Evolutionary conservation across 2,113 vertebrate genomes (phyloP).

Genomic region (Chiloscyllium plagiosum): DNA sequence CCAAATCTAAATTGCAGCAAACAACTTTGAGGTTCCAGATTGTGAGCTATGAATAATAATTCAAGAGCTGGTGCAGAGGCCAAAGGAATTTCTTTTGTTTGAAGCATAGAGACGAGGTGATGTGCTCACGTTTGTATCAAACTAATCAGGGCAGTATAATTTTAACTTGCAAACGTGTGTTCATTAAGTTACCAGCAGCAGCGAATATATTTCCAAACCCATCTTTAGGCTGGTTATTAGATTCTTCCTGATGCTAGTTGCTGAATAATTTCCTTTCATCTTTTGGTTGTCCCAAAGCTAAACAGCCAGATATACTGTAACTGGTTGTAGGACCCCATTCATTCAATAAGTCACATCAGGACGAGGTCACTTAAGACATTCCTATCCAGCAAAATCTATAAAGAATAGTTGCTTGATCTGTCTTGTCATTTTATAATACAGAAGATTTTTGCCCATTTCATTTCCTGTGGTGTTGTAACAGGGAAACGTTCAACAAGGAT

Average conservation of each 20-base stretch:
- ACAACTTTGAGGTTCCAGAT: not conserved
- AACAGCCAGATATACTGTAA: not conserved
- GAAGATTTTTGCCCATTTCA: not conserved
- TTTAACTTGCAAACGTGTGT: not conserved
- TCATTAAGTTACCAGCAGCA: not conserved
- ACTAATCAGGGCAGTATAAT: not conserved
- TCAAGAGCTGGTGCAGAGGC: not conserved
- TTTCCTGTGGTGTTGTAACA: not conserved
- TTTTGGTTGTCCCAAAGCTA: not conserved
- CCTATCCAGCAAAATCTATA: not conserved
- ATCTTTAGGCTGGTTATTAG: not conserved
- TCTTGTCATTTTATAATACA: not conserved
- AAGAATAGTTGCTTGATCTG: not conserved
- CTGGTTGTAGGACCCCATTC: not conserved
- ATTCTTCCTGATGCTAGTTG: not conserved
- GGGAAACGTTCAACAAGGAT: constrained; percentile 15
- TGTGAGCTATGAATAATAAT: not conserved
- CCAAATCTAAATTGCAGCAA: not conserved
- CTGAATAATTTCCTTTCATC: not conserved
- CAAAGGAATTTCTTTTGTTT: not conserved
- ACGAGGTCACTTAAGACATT: not conserved
- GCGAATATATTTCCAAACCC: not conserved
- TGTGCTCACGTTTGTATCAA: not conserved
- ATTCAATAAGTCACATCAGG: not conserved
- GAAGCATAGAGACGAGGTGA: not conserved